Conservation (phyloP, 2,113 vertebrate genomes). For the Phocoena sinus region DNA sequence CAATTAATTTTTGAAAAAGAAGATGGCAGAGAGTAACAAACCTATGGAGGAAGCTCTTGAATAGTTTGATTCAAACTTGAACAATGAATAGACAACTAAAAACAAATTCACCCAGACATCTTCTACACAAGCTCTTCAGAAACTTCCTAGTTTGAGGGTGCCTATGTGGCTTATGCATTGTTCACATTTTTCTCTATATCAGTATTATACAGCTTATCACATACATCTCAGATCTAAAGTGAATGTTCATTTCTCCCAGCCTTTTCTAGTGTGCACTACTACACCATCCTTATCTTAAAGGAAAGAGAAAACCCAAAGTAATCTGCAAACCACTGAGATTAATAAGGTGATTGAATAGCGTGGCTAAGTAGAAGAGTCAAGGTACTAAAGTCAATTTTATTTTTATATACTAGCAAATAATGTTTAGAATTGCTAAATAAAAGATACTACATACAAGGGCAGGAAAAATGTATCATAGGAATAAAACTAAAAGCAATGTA, state of each 20-base stretch:
- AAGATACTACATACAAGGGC: background rate
- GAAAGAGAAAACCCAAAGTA: background rate
- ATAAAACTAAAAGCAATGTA: background rate
- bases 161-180: background rate
- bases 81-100: background rate
- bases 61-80: background rate
- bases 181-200: background rate
- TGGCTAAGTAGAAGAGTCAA: background rate
- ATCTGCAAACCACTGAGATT: background rate
- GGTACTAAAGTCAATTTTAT: background rate
- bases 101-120: background rate
- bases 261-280: background rate
- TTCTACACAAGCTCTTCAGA: background rate
- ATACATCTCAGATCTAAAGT: background rate
- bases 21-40: background rate
- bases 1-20: background rate
- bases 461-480: background rate
- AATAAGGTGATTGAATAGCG: background rate
- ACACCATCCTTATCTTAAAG: background rate
- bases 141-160: background rate
- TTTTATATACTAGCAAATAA: background rate
- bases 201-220: background rate
- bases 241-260: background rate
- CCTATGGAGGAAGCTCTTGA: background rate
- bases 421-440: background rate